Base-by-base conservation (phyloP, 1,140 invertebrate species). In the Hycleus cichorii region DNA sequence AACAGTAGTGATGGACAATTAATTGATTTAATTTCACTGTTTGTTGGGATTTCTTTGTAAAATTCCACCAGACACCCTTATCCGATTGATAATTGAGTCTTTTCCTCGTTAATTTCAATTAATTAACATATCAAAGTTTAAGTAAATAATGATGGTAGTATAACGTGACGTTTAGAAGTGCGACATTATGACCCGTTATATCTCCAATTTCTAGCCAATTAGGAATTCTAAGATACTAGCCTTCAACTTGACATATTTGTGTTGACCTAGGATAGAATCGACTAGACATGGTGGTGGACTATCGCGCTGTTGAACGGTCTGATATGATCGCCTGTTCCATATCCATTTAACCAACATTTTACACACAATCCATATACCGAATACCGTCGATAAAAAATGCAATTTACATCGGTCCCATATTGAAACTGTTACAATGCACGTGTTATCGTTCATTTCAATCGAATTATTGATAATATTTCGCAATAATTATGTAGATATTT, bases 171-270 rank as follows among this genome's bases (percentile, higher is more conserved):
- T 18, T 18, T 18, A 18, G 1, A 18, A 18, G 18, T 18, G 18
- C 18, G 2, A 18, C 18, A 18, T 12, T 12, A 12, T 18, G 18
- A 18, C 18, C 18, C 1, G 18, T 18, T 2, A 18, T 18, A 18
- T 18, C 18, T 18, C 18, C 18, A 18, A 18, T 18, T 18, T 18
- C 18, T 18, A 18, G 18, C 18, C 18, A 18, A 18, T 18, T 18
- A 18, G 18, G 1, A 32, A 32, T 32, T 5, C 32, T 32, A 32
- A 5, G 1, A 32, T 32, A 71, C 67, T 76, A 75, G 84, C 84
- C 75, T 82, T 82, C 11, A 86, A 70, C 74, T 86, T 85, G 10
- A 84, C 75, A 63, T 83, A 85, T 51, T 78, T 81, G 72, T 86
- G 84, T 57, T 76, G 76, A 18, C 84, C 84, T 57, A 83, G 70